These are phyloP conservation scores for Nymphalis urticae DNA, from an alignment of 2,888 invertebrate genomes.

Conservation along the genomic window DNA sequence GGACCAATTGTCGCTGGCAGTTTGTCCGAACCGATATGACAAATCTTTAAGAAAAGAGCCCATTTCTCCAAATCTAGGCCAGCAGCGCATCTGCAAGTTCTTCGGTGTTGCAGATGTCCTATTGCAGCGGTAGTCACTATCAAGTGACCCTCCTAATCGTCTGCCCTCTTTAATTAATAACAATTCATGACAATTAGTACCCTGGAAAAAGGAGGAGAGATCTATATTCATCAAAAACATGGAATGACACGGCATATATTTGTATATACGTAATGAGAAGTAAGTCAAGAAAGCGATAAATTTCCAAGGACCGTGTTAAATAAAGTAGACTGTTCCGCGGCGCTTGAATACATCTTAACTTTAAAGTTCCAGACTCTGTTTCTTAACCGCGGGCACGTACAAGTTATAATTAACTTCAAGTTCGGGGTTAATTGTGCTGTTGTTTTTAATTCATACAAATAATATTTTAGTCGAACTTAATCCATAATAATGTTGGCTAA, in stretches of 20 bases:
- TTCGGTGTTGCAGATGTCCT: no score
- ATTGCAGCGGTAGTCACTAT: no score
- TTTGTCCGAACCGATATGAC: no score
- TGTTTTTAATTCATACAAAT: not conserved
- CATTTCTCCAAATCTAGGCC: no score
- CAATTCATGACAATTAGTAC: no score
- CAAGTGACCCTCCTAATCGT: no score
- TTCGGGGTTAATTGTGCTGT: constrained; percentile 4
- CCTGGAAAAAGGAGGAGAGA: no score
- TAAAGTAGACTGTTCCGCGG: constrained; percentile 1
- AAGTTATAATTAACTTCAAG: constrained; percentile 9
- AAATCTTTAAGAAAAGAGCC: no score
- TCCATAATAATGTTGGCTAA: not conserved
- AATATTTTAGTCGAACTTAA: not conserved
- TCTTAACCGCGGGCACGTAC: constrained; percentile 7
- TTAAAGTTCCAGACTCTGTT: constrained; percentile 1
- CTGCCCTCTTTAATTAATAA: no score
- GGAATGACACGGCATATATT: not conserved
- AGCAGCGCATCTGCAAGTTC: no score
- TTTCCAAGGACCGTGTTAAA: constrained; percentile 2
- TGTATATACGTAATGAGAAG: constrained; percentile 1
- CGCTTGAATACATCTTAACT: constrained; percentile 6
- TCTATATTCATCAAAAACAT: not conserved
- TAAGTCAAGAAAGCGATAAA: constrained; percentile 5
- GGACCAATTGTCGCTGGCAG: no score